Evolutionary conservation across 1,140 invertebrate species (phyloP).

Genomic region (Drosophila aff.): DNA sequence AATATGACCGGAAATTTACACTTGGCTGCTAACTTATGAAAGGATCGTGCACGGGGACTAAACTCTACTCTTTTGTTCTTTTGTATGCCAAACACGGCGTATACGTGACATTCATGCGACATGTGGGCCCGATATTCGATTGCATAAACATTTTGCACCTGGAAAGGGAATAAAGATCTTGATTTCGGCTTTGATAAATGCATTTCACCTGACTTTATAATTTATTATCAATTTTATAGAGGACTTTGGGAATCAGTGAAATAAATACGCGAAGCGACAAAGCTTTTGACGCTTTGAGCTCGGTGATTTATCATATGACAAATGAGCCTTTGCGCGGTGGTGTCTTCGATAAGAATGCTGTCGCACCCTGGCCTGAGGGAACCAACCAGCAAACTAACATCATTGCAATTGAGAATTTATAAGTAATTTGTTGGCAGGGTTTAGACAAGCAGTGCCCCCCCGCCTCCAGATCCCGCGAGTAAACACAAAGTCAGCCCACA

Average conservation of each 20-base stretch:
- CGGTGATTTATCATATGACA: conserved; percentile 70
- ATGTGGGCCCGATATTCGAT: conserved; percentile 20
- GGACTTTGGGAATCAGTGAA: conserved; percentile 45
- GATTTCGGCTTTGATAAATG: conserved; percentile 51
- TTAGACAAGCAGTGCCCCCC: conserved; percentile 13
- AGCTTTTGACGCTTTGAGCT: conserved; percentile 32
- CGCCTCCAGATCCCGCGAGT: not conserved
- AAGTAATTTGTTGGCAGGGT: conserved; percentile 20
- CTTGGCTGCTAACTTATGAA: conserved; percentile 36
- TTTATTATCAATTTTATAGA: conserved; percentile 57
- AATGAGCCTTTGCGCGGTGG: conserved; percentile 41
- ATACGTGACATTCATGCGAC: conserved; percentile 59
- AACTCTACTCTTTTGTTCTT: not conserved
- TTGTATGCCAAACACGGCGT: conserved; percentile 47
- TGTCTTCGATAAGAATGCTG: conserved; percentile 50
- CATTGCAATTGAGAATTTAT: conserved; percentile 38
- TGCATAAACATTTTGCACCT: conserved; percentile 32
- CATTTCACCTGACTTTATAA: conserved; percentile 54
- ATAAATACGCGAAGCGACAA: conserved; percentile 44
- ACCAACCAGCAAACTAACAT: not conserved
- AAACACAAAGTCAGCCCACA: conserved; percentile 7
- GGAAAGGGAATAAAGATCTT: conserved; percentile 13
- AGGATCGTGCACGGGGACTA: conserved; percentile 33
- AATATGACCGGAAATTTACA: conserved; percentile 52
- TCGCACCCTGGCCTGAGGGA: not conserved